Percentiles rank a stretch among this genome's conserved stretches.
Evolutionary conservation across 2,888 invertebrate species (phyloP).

Genomic region (Dolichomitus sp.): DNA sequence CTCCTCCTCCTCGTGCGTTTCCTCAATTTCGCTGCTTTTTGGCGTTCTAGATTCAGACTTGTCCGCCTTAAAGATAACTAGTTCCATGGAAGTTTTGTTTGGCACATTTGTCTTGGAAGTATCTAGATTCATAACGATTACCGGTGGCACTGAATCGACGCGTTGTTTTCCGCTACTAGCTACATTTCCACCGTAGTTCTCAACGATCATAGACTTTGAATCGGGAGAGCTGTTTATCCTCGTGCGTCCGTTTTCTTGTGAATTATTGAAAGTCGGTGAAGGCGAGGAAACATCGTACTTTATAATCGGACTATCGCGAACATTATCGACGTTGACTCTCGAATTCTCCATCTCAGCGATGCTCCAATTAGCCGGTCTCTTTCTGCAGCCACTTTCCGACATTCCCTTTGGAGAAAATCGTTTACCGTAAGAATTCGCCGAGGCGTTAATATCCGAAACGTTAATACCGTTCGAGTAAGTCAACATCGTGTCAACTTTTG

Average conservation of each 20-base stretch:
- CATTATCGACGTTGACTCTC: slow-evolving; percentile 55
- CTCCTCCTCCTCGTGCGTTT: slow-evolving; percentile 74
- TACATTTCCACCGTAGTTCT: not conserved
- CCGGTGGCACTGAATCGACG: slow-evolving; percentile 58
- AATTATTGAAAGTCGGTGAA: slow-evolving; percentile 57
- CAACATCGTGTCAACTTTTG: slow-evolving; percentile 70
- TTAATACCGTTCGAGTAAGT: slow-evolving; percentile 43
- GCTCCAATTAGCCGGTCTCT: slow-evolving; percentile 76
- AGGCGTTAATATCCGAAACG: slow-evolving; percentile 66
- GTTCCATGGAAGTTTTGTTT: slow-evolving; percentile 72
- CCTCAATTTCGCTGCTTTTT: slow-evolving; percentile 37
- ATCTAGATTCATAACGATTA: slow-evolving; percentile 72
- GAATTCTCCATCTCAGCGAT: slow-evolving; percentile 73
- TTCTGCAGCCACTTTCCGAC: slow-evolving; percentile 70
- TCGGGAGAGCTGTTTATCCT: slow-evolving; percentile 32
- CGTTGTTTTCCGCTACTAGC: slow-evolving; percentile 51
- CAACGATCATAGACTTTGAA: not conserved
- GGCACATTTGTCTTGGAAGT: slow-evolving; percentile 75
- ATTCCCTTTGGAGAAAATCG: slow-evolving; percentile 74
- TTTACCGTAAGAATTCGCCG: slow-evolving; percentile 73
- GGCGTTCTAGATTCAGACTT: slow-evolving; percentile 70
- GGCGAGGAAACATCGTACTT: slow-evolving; percentile 34
- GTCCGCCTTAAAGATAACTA: slow-evolving; percentile 68
- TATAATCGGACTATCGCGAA: not conserved
- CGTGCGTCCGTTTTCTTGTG: slow-evolving; percentile 59